These are phyloP conservation scores for Psilopogon haemacephalus DNA, from an alignment of 2,113 vertebrate genomes.

Conservation along the genomic window DNA sequence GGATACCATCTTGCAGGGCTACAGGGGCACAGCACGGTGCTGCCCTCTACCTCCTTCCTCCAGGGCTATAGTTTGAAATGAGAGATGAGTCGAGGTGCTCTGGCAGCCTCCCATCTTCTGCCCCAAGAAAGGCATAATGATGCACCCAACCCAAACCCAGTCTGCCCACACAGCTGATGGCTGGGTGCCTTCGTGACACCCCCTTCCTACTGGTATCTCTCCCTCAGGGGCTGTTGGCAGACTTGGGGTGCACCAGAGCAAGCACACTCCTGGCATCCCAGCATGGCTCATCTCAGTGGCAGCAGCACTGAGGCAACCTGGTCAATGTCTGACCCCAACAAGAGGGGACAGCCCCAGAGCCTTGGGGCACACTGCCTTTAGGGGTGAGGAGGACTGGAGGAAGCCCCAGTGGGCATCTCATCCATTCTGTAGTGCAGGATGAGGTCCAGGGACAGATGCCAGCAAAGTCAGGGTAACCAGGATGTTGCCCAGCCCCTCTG, in stretches of 20 bases:
- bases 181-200: neutral
- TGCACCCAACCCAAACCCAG: neutral
- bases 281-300: neutral
- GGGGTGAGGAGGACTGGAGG: fast-evolving
- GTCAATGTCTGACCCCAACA: neutral
- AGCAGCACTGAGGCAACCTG: neutral
- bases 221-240: fast-evolving
- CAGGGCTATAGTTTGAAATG: fast-evolving
- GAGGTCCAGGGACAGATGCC: neutral
- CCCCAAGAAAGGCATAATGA: neutral
- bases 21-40: neutral
- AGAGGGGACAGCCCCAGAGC: neutral
- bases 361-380: neutral
- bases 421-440: neutral
- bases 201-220: fast-evolving
- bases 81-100: fast-evolving
- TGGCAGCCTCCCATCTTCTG: neutral
- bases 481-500: neutral
- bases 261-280: fast-evolving
- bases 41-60: neutral
- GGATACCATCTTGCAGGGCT: neutral
- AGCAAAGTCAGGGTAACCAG: neutral
- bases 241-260: neutral
- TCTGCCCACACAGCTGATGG: neutral
- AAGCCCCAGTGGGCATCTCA: too few relatives aligned